phyloP scores from a whole-genome alignment of 2,888 invertebrate genomes.

The Troides oblongomaculatus region DNA sequence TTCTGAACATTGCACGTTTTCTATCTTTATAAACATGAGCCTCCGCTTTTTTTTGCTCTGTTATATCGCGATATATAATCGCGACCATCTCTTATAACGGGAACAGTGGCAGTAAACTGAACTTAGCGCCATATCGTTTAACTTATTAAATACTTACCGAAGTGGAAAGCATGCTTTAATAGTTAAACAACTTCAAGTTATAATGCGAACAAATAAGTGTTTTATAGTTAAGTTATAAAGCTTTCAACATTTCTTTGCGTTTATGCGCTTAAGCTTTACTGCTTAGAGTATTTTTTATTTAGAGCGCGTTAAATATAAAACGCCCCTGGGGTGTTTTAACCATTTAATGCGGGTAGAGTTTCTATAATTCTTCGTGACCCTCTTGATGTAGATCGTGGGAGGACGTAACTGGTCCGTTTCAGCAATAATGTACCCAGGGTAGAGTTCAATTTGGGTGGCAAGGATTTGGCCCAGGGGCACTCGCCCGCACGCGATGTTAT shows the following conservation, averaged over 20 bases:
- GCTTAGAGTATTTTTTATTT: not conserved
- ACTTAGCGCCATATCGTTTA: too few species aligned
- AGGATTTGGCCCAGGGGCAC: not conserved
- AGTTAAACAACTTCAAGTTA: too few species aligned
- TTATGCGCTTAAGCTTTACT: too few species aligned
- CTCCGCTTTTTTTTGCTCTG: not conserved
- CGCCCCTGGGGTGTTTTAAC: not conserved
- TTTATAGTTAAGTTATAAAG: not conserved
- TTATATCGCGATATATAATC: too few species aligned
- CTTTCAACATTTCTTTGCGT: not conserved
- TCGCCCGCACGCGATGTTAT: constrained; percentile 3
- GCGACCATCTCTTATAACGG: too few species aligned
- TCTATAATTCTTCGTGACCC: constrained; percentile 9
- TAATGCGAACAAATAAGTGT: too few species aligned
- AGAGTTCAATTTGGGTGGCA: constrained; percentile 19
- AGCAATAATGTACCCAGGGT: constrained; percentile 17
- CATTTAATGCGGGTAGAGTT: constrained; percentile 2
- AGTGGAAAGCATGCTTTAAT: too few species aligned
- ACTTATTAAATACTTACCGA: too few species aligned
- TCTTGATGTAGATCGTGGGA: constrained; percentile 13
- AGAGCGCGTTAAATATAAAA: not conserved
- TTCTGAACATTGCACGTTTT: not conserved
- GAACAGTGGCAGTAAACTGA: too few species aligned
- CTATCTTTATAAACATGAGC: not conserved
- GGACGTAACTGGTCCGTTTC: constrained; percentile 3